phyloP scores from a whole-genome alignment of 2,797 vertebrate species.

The Diplodus sargus region DNA sequence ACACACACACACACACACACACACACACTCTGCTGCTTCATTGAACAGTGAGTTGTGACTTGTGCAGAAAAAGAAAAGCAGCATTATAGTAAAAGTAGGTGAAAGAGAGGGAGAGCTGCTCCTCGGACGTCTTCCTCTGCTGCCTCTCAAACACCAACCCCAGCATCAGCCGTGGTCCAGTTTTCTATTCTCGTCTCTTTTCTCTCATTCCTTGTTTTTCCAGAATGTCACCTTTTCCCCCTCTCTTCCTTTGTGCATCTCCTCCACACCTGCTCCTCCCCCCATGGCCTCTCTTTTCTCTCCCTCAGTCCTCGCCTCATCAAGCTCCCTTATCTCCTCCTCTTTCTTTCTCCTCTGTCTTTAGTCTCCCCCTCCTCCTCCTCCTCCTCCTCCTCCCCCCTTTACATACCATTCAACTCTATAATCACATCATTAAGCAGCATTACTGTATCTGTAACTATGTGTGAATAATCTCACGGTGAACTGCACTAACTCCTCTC shows the following conservation, averaged over 20 bases:
- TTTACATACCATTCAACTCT: constrained; percentile 46
- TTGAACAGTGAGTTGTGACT: constrained; percentile 34
- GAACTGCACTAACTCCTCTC: constrained; percentile 37
- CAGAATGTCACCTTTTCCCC: constrained; percentile 33
- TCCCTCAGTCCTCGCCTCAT: constrained; percentile 49
- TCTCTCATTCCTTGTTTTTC: constrained; percentile 37
- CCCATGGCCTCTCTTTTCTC: constrained; percentile 31
- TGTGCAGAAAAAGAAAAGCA: neutral
- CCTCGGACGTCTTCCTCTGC: constrained; percentile 16
- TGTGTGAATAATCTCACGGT: constrained; percentile 60
- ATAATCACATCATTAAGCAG: constrained; percentile 64
- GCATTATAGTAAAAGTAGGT: neutral
- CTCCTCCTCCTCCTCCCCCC: neutral
- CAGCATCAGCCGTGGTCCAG: constrained; percentile 2
- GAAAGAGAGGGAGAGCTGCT: constrained; percentile 9
- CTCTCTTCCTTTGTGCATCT: constrained; percentile 25
- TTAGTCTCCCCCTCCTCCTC: neutral
- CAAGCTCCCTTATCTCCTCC: constrained; percentile 45
- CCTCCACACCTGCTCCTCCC: constrained; percentile 55
- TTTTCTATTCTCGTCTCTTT: constrained; percentile 33
- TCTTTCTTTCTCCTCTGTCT: constrained; percentile 21
- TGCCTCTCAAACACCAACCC: constrained; percentile 12
- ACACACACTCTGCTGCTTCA: constrained; percentile 33
- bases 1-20: constrained; percentile 23
- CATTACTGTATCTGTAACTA: constrained; percentile 57